phyloP scores from a whole-genome alignment of 2,113 vertebrate genomes.

The Collichthys lucidus region DNA sequence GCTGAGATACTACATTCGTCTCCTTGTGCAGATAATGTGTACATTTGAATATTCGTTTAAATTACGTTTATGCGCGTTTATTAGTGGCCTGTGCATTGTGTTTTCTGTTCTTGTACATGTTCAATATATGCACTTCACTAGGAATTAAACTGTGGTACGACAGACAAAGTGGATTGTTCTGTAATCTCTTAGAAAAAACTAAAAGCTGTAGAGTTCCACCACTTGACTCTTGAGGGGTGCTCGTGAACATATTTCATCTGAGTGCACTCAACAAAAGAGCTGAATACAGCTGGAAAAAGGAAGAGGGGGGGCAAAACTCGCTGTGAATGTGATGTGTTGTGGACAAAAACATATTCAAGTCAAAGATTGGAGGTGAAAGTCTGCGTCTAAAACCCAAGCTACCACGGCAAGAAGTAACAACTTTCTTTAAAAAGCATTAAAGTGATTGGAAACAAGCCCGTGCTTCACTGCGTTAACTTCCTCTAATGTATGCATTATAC shows the following conservation, averaged over 20 bases:
- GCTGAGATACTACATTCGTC: background rate
- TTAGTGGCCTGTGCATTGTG: background rate
- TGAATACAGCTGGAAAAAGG: background rate
- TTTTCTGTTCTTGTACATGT: background rate
- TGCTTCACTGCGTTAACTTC: background rate
- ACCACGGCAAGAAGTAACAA: background rate
- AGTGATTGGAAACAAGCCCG: background rate
- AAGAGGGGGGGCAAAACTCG: background rate
- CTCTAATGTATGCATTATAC: background rate
- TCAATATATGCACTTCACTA: background rate
- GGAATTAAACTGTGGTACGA: background rate
- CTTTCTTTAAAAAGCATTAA: background rate
- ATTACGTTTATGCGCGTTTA: background rate
- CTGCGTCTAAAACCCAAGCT: background rate
- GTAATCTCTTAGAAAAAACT: background rate
- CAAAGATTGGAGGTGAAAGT: background rate
- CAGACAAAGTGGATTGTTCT: background rate
- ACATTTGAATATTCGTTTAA: background rate
- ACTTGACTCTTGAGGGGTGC: constrained; percentile 6
- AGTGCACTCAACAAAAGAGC: constrained; percentile 8
- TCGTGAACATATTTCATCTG: background rate
- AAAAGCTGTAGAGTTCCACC: background rate
- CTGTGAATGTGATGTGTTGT: background rate
- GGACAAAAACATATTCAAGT: background rate
- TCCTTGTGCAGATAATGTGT: background rate